Conservation (phyloP, 2,113 vertebrate species). For the Phocoena phocoena region DNA sequence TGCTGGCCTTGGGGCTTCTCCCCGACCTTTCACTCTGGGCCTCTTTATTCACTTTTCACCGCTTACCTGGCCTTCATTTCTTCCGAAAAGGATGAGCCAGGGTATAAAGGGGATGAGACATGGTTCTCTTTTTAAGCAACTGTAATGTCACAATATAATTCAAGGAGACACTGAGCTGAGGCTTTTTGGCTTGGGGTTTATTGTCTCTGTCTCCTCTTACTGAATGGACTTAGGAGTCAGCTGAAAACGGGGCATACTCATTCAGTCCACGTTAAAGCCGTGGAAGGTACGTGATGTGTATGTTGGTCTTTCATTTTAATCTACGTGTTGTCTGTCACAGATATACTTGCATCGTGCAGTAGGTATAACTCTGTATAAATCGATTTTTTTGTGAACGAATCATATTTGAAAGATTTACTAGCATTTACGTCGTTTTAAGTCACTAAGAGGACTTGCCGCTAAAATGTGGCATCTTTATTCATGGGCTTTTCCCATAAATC, state of each 20-base stretch:
- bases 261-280: background rate
- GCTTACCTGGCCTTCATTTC: background rate
- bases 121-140: background rate
- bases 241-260: background rate
- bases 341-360: background rate
- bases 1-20: background rate
- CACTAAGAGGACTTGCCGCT: background rate
- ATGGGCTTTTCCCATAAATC: background rate
- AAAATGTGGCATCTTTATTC: background rate
- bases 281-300: accelerated
- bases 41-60: background rate
- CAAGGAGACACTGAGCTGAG: background rate
- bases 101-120: background rate
- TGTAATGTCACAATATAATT: background rate
- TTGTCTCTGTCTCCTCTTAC: background rate
- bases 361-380: background rate
- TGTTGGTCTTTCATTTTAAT: background rate
- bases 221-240: background rate
- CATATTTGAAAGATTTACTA: background rate
- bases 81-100: background rate
- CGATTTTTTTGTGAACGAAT: background rate
- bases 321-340: background rate
- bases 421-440: background rate
- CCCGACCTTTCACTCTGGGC: background rate
- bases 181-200: background rate